A percentile compares a stretch with the other conserved stretches of the same genome.
These are phyloP conservation scores for Ricordea florida DNA, from an alignment of 92 coral and sea anemone genomes.

Conservation along the genomic window DNA sequence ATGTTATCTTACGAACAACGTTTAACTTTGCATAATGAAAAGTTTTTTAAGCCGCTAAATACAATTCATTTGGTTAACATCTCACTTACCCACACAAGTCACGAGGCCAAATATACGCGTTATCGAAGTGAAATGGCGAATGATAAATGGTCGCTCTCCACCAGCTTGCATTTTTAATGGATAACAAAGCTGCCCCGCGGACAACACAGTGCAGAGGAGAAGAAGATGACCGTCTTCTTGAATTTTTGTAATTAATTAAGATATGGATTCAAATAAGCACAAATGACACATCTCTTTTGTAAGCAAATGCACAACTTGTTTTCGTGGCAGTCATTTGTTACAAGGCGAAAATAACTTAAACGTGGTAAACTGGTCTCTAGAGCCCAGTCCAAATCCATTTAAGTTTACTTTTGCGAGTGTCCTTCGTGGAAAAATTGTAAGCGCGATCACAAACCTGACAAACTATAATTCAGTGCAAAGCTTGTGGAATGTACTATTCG, in stretches of 20 bases:
- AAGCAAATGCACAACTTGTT: constrained; percentile 16
- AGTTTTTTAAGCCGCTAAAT: not conserved
- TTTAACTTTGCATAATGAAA: not conserved
- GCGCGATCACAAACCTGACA: too few species aligned
- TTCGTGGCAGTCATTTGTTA: constrained; percentile 35
- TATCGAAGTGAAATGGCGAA: constrained; percentile 64
- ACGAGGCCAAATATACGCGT: constrained; percentile 54
- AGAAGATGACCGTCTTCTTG: not conserved
- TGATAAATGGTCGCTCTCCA: constrained; percentile 54
- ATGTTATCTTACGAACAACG: not conserved
- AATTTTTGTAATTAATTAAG: not conserved
- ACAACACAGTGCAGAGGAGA: not conserved
- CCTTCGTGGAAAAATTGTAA: too few species aligned
- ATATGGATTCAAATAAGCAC: not conserved
- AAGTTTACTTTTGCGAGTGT: too few species aligned
- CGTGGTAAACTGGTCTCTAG: constrained; percentile 9
- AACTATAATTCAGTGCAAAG: too few species aligned
- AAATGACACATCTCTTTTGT: not conserved
- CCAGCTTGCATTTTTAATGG: not conserved
- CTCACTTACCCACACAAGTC: constrained; percentile 51
- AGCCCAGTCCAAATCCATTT: too few species aligned
- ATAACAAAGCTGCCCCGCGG: not conserved
- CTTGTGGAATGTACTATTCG: too few species aligned
- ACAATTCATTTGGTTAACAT: not conserved
- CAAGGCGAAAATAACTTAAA: constrained; percentile 6